phyloP scores from a whole-genome alignment of 1,140 invertebrate genomes.

The Papilio glaucus region DNA sequence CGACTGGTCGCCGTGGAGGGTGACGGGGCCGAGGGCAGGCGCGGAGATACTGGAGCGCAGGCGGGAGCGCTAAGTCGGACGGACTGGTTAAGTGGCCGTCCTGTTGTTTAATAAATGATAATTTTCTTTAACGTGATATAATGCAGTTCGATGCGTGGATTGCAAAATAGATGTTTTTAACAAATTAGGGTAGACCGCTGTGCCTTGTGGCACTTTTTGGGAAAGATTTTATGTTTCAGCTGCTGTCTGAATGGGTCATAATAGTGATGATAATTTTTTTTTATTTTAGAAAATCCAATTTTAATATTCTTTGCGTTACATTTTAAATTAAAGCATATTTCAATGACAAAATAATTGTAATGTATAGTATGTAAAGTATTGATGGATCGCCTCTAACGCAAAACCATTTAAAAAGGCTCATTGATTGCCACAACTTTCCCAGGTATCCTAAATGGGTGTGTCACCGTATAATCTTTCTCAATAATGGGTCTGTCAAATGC shows the following conservation, averaged over 20 bases:
- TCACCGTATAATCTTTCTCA: no score
- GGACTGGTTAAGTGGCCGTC: background rate
- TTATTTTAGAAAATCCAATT: background rate
- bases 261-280: background rate
- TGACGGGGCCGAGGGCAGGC: background rate
- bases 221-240: background rate
- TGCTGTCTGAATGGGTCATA: background rate
- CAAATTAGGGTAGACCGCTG: background rate
- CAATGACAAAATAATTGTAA: no score
- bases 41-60: no score
- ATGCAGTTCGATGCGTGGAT: background rate
- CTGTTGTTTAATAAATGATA: background rate
- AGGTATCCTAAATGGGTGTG: no score
- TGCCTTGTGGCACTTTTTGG: background rate
- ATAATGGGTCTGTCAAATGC: no score
- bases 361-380: no score
- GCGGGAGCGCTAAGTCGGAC: background rate
- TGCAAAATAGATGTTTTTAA: background rate
- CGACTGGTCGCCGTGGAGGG: slow-evolving; percentile 41
- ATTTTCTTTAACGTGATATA: background rate
- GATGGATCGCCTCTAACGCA: no score
- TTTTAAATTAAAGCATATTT: no score
- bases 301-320: no score
- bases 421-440: no score
- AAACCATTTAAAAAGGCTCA: no score